Evolutionary conservation across 2,888 invertebrate species (phyloP).

Genomic region (Spodoptera littoralis): DNA sequence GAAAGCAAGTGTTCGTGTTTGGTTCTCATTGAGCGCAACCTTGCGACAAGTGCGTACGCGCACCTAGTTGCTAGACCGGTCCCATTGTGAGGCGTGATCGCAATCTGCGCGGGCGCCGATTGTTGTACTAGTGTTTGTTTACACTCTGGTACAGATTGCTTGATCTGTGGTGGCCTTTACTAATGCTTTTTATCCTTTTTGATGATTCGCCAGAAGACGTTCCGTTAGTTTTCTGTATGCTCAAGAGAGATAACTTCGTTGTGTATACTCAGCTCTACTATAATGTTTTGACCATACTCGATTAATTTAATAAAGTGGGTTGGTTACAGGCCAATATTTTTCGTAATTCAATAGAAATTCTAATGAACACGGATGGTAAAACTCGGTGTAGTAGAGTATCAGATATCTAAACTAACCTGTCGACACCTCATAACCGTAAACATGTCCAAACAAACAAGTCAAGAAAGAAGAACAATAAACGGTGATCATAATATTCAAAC

Average conservation of each 20-base stretch:
- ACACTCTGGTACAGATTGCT: neutral
- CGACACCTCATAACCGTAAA: neutral
- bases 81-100: slow-evolving; percentile 33
- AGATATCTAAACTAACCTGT: neutral
- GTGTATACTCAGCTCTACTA: too few species aligned
- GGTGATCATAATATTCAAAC: slow-evolving; percentile 27
- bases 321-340: too few species aligned
- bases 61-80: slow-evolving; percentile 38
- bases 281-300: too few species aligned
- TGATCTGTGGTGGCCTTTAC: neutral
- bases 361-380: too few species aligned
- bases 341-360: too few species aligned
- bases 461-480: slow-evolving; percentile 4
- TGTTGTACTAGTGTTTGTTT: slow-evolving; percentile 30
- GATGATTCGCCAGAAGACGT: too few species aligned
- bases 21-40: slow-evolving; percentile 30
- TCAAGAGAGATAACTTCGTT: too few species aligned
- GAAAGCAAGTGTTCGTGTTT: slow-evolving; percentile 25
- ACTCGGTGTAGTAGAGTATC: too few species aligned
- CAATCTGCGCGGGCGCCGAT: slow-evolving; percentile 21
- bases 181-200: neutral
- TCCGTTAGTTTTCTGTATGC: too few species aligned
- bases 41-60: slow-evolving; percentile 44
- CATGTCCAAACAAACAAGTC: neutral
- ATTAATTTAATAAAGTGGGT: too few species aligned